A percentile compares a stretch with the other conserved stretches of the same genome.
phyloP scores from a whole-genome alignment of 2,888 invertebrate species.

The Agrotis clavis region DNA sequence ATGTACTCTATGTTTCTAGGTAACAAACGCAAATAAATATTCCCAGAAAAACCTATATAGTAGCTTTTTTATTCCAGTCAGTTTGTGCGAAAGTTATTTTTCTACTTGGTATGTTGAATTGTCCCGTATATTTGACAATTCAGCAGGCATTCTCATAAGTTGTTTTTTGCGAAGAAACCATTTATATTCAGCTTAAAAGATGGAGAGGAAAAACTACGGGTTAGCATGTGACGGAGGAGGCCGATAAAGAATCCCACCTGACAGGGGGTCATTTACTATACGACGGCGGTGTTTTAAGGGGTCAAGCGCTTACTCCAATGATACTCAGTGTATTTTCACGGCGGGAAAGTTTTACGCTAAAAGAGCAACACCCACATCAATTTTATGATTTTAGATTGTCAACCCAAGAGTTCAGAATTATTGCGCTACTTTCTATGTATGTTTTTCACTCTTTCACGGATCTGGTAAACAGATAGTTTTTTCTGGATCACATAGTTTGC shows the following conservation, averaged over 20 bases:
- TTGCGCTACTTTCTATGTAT: too few relatives aligned
- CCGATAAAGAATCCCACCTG: constrained; percentile 43
- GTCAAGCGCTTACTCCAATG: constrained; percentile 27
- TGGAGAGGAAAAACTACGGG: constrained; percentile 27
- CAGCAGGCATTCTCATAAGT: constrained; percentile 36
- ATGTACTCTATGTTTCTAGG: not conserved
- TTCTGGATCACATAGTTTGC: too few relatives aligned
- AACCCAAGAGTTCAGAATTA: too few relatives aligned
- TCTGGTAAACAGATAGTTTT: too few relatives aligned
- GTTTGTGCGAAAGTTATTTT: not conserved
- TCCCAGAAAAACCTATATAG: not conserved
- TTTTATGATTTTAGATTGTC: too few relatives aligned
- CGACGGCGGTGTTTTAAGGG: constrained; percentile 20
- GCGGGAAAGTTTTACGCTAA: not conserved
- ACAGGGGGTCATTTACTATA: constrained; percentile 43
- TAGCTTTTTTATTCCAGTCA: not conserved
- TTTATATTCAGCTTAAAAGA: constrained; percentile 39
- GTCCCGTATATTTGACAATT: constrained; percentile 29
- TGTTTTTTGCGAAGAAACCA: constrained; percentile 18
- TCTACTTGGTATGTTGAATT: not conserved
- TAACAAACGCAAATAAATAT: not conserved
- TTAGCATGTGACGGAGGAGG: constrained; percentile 15
- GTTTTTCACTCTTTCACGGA: too few relatives aligned
- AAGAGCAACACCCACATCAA: not conserved
- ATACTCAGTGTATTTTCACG: not conserved